Conservation (phyloP, 92 coral and sea anemone genomes). For the Muricea muricata region DNA sequence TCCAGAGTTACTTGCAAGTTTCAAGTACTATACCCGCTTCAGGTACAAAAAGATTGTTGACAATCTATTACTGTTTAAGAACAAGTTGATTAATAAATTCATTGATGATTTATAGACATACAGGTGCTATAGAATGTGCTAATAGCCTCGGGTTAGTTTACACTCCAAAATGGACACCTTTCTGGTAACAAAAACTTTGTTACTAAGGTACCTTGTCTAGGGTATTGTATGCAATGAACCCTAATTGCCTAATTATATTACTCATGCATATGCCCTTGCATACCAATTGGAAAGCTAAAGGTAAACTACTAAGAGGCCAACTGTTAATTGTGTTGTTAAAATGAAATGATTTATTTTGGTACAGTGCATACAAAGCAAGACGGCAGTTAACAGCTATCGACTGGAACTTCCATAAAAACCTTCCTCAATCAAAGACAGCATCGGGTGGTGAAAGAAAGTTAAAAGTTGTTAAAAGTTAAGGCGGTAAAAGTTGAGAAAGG, state of each 20-base stretch:
- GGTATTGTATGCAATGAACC: too few species aligned
- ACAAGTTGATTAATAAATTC: too few species aligned
- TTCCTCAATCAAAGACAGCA: not conserved
- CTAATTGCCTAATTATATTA: too few species aligned
- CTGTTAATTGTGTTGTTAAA: not conserved
- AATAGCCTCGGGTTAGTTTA: too few species aligned
- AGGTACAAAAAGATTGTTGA: not conserved
- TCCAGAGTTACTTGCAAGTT: not conserved
- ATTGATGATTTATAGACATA: too few species aligned
- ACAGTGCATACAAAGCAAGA: conserved; percentile 59
- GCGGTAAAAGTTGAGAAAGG: conserved; percentile 43
- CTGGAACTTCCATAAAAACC: conserved; percentile 61
- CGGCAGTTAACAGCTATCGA: conserved; percentile 67
- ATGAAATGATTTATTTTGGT: conserved; percentile 11
- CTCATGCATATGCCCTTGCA: too few species aligned
- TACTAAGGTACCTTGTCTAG: too few species aligned
- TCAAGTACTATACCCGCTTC: not conserved
- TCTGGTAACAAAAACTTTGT: too few species aligned
- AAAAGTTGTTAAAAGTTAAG: conserved; percentile 42
- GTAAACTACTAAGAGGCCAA: too few species aligned
- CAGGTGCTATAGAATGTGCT: too few species aligned
- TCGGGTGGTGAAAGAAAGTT: conserved; percentile 33
- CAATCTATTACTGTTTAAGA: not conserved
- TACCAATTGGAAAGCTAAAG: too few species aligned
- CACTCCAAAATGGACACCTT: too few species aligned